These are phyloP conservation scores for Xyliphius kryptos DNA, from an alignment of 2,113 vertebrate species.

Conservation along the genomic window DNA sequence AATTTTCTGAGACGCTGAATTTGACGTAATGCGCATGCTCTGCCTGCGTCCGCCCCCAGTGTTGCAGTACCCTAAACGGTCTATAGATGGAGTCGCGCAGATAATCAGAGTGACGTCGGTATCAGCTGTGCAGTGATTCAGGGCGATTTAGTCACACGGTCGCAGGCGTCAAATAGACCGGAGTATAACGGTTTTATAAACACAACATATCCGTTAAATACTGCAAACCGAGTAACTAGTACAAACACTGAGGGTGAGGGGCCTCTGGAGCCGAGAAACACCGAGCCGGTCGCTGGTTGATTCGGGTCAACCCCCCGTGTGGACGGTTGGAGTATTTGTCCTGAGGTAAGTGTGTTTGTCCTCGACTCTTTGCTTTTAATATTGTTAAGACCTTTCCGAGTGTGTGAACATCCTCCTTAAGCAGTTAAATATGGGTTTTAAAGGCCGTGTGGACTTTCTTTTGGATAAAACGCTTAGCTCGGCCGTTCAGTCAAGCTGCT, in stretches of 20 bases:
- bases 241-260: too few species aligned
- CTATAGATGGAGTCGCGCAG: background rate
- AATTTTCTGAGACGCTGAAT: too few species aligned
- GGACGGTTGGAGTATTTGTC: background rate
- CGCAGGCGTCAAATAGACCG: background rate
- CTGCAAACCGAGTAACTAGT: too few species aligned
- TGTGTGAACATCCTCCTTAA: background rate
- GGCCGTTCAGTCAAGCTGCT: background rate
- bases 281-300: background rate
- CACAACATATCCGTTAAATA: background rate
- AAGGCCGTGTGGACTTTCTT: background rate
- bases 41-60: background rate
- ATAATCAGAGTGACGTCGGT: constrained; percentile 4
- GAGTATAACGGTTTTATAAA: background rate
- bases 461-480: background rate
- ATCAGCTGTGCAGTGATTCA: constrained; percentile 32
- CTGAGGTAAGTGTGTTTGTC: background rate
- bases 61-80: background rate
- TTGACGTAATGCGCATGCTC: too few species aligned
- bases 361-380: background rate
- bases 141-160: background rate
- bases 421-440: too few species aligned
- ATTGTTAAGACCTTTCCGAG: background rate
- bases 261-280: background rate
- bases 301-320: background rate